Percentiles rank a stretch among this genome's conserved stretches.
phyloP scores from a whole-genome alignment of 2,113 vertebrate species.

The Propithecus coquereli region DNA sequence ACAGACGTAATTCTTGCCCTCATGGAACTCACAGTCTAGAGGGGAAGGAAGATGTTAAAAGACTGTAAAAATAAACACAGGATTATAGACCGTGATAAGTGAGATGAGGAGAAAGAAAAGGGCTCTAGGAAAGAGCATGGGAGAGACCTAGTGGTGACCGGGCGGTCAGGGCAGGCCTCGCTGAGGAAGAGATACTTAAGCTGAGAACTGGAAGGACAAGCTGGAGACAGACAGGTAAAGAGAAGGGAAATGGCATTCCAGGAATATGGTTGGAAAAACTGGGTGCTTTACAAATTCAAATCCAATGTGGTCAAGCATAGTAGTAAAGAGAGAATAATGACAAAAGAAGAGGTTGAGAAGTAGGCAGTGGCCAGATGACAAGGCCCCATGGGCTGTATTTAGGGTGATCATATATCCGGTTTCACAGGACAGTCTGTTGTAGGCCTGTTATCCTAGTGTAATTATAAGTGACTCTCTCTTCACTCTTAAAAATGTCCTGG shows the following conservation, averaged over 20 bases:
- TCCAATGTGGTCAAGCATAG: not conserved
- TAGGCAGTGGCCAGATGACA: not conserved
- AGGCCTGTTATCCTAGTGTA: not conserved
- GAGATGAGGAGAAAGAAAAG: not conserved
- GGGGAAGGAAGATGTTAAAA: not conserved
- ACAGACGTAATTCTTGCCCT: not conserved
- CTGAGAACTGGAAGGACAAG: not conserved
- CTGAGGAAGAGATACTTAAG: not conserved
- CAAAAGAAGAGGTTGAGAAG: not conserved
- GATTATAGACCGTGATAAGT: not conserved
- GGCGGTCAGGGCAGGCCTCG: not conserved
- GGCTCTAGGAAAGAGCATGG: not conserved
- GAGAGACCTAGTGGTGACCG: not conserved
- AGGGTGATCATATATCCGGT: not conserved
- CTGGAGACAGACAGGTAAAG: not conserved
- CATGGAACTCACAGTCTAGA: not conserved
- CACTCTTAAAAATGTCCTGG: constrained; percentile 19
- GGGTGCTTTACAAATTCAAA: not conserved
- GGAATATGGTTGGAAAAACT: not conserved
- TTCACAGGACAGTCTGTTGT: not conserved
- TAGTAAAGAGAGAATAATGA: not conserved
- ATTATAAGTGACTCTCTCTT: not conserved
- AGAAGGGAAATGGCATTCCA: not conserved
- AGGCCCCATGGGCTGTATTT: not conserved
- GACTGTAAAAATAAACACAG: not conserved